Evolutionary conservation across 1,140 invertebrate species (phyloP), one percentile per base, ranked within the genome.

Genomic region (Zaprionus africanus): DNA sequence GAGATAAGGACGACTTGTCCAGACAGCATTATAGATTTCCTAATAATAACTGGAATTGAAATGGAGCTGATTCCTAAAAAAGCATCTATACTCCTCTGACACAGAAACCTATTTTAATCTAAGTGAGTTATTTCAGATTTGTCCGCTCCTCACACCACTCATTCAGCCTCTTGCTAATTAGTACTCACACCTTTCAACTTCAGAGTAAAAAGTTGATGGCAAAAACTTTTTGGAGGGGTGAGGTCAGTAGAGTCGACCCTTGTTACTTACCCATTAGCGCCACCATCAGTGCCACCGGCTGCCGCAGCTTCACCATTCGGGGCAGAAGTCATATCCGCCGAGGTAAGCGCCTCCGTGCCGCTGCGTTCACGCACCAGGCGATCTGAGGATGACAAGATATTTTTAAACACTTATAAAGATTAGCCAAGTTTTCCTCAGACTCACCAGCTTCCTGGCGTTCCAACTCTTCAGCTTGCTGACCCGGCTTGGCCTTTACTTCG

Each of bases 391-490:
- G 12, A 36, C 15, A 58, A n/a, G n/a, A 56, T n/a, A 22, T 24
- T 12, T 7, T 17, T 24, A 5, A 5, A 31, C n/a, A n/a, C 4
- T n/a, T 26, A 5, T 49, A 28, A 19, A 41, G 26, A 22, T 49
- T 26, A 31, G 28, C 12, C 36, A 64, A 64, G 24, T 13, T 38
- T 34, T 12, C 22, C 13, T 31, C 22, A 15, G 6, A 41, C 79
- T 57, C 22, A 90, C 93, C 93, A 68, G 90, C 83, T 72, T 93
- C 93, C 59, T 91, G 93, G 60, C 95, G 94, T 17, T 96, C 96
- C 92, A 97, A 95, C 82, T 97, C 97, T 64, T 96, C 96, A 41
- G 95, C 96, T 63, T 95, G 95, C 88, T 97, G 96, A 78, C 97
- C 96, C 2, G 96, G 96, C 65, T 95, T 94, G 6, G 95, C 94